phyloP scores from a whole-genome alignment of 2,797 vertebrate species.

The Lindbergichthys nudifrons region DNA sequence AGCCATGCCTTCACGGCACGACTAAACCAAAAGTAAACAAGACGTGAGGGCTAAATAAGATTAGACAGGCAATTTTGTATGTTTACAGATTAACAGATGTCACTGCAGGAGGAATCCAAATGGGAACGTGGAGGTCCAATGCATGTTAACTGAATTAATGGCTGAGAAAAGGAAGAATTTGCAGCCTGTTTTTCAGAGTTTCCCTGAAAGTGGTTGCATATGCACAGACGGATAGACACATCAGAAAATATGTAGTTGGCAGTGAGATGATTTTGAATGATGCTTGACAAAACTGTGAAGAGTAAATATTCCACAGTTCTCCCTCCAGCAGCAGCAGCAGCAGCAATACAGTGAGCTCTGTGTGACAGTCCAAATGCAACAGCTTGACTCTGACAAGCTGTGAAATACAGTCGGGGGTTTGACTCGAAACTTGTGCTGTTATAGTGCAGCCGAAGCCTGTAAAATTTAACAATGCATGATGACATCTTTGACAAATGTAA shows the following conservation, averaged over 20 bases:
- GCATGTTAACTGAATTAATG: slow-evolving; percentile 22
- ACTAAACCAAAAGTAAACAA: slow-evolving; percentile 79
- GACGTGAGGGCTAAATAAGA: slow-evolving; percentile 73
- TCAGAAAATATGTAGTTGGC: slow-evolving; percentile 45
- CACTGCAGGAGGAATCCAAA: slow-evolving; percentile 36
- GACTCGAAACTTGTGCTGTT: slow-evolving; percentile 55
- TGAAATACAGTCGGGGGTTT: slow-evolving; percentile 57
- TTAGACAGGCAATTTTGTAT: slow-evolving; percentile 77
- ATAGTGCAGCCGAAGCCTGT: slow-evolving; percentile 46
- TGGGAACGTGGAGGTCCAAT: slow-evolving; percentile 22
- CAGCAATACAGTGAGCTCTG: slow-evolving; percentile 52
- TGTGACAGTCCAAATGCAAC: slow-evolving; percentile 63
- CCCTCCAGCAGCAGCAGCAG: slow-evolving; percentile 32
- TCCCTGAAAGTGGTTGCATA: slow-evolving; percentile 62
- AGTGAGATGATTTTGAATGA: slow-evolving; percentile 48
- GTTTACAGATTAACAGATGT: slow-evolving; percentile 77
- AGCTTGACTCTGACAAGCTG: slow-evolving; percentile 62
- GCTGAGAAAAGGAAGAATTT: slow-evolving; percentile 45
- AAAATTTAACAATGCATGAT: slow-evolving; percentile 68
- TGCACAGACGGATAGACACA: slow-evolving; percentile 44
- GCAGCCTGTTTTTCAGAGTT: slow-evolving; percentile 56
- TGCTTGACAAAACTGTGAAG: slow-evolving; percentile 47
- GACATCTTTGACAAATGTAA: slow-evolving; percentile 72
- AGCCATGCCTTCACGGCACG: slow-evolving; percentile 58
- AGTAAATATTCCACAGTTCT: slow-evolving; percentile 53